Conservation (phyloP, 2,113 vertebrate genomes). For the Poeciliopsis prolifica region DNA sequence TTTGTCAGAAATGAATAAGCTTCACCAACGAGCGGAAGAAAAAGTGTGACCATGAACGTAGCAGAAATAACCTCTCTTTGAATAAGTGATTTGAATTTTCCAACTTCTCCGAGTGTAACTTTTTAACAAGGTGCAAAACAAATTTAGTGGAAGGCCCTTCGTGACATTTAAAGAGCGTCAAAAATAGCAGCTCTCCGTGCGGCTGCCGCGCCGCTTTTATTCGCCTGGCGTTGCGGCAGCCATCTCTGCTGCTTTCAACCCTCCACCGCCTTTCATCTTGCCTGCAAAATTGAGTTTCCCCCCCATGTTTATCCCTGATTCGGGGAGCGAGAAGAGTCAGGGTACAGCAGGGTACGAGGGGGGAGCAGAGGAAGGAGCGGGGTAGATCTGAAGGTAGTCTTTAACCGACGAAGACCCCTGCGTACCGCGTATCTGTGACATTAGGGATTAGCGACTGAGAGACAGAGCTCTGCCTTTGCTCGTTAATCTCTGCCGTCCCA, state of each 20-base stretch:
- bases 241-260: constrained; percentile 57
- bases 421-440: constrained; percentile 71
- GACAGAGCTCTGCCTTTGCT: constrained; percentile 64
- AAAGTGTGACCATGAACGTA: too few relatives aligned
- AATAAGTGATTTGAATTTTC: constrained; percentile 24
- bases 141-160: constrained; percentile 64
- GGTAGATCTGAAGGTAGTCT: constrained; percentile 68
- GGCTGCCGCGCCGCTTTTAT: constrained; percentile 53
- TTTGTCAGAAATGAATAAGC: background rate
- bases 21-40: background rate
- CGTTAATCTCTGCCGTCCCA: constrained; percentile 66
- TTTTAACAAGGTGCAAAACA: constrained; percentile 69
- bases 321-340: constrained; percentile 44
- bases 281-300: constrained; percentile 48
- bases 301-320: constrained; percentile 64
- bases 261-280: constrained; percentile 57
- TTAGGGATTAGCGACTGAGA: constrained; percentile 71
- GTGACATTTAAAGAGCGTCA: constrained; percentile 55
- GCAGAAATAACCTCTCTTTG: background rate
- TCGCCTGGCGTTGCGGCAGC: constrained; percentile 48
- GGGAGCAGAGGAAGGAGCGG: constrained; percentile 54
- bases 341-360: constrained; percentile 49
- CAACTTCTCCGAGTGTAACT: constrained; percentile 50
- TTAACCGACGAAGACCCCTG: constrained; percentile 66
- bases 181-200: constrained; percentile 32